Evolutionary conservation across 2,113 vertebrate genomes (phyloP).

Genomic region (Petroica traversi): DNA sequence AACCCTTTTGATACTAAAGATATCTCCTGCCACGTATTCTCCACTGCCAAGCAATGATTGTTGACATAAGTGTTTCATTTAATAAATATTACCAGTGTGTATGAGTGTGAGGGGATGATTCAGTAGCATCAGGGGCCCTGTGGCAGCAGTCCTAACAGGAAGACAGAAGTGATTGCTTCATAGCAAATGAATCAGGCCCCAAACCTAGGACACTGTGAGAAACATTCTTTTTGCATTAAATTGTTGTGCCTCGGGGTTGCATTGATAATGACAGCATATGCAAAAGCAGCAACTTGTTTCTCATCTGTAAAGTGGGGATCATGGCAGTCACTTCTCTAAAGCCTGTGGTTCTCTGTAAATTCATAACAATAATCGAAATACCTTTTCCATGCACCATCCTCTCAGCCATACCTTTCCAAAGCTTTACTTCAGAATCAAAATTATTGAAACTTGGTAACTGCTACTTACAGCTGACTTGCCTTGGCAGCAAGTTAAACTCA

Average conservation of each 20-base stretch:
- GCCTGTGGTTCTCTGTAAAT: not conserved
- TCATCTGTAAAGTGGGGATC: not conserved
- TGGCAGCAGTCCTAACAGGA: conserved; percentile 15
- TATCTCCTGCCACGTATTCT: conserved; percentile 1
- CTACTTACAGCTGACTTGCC: not conserved
- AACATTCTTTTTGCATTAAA: not conserved
- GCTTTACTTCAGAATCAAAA: not conserved
- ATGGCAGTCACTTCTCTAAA: not conserved
- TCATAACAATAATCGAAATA: not conserved
- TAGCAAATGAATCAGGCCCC: not conserved
- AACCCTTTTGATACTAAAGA: conserved; percentile 3
- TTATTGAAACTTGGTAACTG: not conserved
- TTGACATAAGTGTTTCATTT: conserved; percentile 39
- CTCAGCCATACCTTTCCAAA: not conserved
- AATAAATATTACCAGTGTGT: conserved; percentile 7
- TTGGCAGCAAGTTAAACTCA: not conserved
- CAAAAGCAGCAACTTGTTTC: not conserved
- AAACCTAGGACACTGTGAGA: not conserved
- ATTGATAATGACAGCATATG: not conserved
- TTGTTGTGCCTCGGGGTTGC: not conserved
- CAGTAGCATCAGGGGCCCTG: not conserved
- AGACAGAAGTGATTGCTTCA: not conserved
- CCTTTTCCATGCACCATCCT: not conserved
- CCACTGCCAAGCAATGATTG: conserved; percentile 10
- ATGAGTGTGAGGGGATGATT: not conserved